These are phyloP conservation scores for Argyrosomus japonicus DNA, from an alignment of 2,113 vertebrate genomes.

Conservation along the genomic window DNA sequence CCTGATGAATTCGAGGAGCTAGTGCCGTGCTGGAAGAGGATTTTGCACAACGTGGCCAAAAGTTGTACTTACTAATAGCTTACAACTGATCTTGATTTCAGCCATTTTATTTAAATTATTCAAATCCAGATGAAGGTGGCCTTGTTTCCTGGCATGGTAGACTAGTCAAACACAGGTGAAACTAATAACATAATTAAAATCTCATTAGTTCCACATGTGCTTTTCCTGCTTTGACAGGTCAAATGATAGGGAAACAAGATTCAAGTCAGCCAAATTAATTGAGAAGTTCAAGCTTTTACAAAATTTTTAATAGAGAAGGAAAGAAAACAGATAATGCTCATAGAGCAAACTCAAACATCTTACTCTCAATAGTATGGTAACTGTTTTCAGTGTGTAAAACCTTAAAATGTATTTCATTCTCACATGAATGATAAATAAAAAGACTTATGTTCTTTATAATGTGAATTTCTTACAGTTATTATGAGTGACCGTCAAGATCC, in stretches of 20 bases:
- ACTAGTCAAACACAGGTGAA: background rate
- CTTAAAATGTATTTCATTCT: background rate
- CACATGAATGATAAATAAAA: too few species aligned
- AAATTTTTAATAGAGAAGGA: background rate
- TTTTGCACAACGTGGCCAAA: background rate
- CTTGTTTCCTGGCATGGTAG: background rate
- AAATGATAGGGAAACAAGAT: background rate
- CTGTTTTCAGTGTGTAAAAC: too few species aligned
- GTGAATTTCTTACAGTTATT: background rate
- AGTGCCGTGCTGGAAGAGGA: background rate
- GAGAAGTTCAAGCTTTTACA: too few species aligned
- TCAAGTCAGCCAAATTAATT: background rate
- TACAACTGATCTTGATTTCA: background rate
- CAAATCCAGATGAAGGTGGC: background rate
- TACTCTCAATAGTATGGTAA: background rate
- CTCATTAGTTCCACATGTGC: background rate
- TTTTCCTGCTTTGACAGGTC: background rate
- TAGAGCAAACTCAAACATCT: background rate
- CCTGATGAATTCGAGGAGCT: background rate
- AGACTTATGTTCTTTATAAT: too few species aligned
- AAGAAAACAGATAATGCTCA: background rate
- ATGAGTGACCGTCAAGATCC: background rate
- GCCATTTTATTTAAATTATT: background rate
- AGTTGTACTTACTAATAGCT: background rate
- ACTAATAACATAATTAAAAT: background rate